Evolutionary conservation across 2,888 invertebrate genomes (phyloP).

Genomic region (Teinopalpus imperialis): DNA sequence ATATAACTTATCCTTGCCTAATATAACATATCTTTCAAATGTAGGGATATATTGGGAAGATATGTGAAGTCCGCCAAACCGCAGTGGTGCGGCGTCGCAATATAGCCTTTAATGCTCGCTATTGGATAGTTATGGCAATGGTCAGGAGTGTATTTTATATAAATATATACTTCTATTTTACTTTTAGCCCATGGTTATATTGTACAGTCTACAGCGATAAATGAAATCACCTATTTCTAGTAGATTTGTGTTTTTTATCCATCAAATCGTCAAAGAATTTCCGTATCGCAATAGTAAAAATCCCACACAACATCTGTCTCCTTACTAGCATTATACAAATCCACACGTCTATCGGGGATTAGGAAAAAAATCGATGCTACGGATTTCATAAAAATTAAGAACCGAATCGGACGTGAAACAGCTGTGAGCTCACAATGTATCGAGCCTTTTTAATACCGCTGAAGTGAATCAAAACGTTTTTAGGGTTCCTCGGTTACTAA

Average conservation of each 20-base stretch:
- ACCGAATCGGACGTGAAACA: conserved; percentile 54
- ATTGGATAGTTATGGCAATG: no score
- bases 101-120: no score
- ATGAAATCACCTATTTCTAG: no score
- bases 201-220: no score
- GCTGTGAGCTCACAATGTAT: conserved; percentile 55
- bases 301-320: conserved; percentile 43
- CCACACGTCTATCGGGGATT: conserved; percentile 49
- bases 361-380: conserved; percentile 51
- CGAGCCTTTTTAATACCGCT: conserved; percentile 46
- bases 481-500: conserved; percentile 30
- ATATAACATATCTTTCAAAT: no score
- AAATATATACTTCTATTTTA: no score
- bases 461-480: conserved; percentile 34
- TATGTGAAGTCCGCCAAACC: no score
- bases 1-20: no score
- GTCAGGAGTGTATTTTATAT: no score
- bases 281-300: conserved; percentile 13
- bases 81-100: no score
- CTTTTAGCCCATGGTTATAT: no score
- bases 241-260: conserved; percentile 9
- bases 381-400: conserved; percentile 56
- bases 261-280: conserved; percentile 26
- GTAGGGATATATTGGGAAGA: no score
- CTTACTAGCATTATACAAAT: conserved; percentile 46